Evolutionary conservation across 2,888 invertebrate species (phyloP), one percentile per base, ranked within the genome.

Genomic region (Actias luna): DNA sequence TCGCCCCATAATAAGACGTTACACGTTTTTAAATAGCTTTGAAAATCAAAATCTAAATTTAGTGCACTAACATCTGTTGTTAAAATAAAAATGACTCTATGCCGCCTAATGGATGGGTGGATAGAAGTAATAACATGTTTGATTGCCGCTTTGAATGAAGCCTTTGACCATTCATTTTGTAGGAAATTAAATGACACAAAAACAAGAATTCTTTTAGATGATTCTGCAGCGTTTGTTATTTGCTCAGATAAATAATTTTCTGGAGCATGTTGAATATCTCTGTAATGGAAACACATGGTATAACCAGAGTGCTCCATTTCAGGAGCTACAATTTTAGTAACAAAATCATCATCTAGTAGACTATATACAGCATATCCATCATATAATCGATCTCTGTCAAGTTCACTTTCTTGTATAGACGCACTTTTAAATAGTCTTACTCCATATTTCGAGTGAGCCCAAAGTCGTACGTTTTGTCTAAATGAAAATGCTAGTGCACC

Each of bases 331-430:
- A 93, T 95, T 93, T 88, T 95, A 80, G 87, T 95, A 87, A 94
- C 94, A 82, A 93, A 95, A 93, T 93, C 95, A 86, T 93, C 96
- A 93, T 97, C 97, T 75, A 96, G 94, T 77, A 95, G 95, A 88
- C 96, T 96, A 92, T 98, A 98, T 60, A 97, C 95, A 80, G 98
- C 94, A 87, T 98, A 98, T 67, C 97, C 97, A 88, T 98, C 98
- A 87, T 96, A 97, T 62, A 96, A 92, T 71, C 96, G 94, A 78
- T 96, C 95, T 72, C 93, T 88, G 78, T 94, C 93, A 33, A 94
- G 83, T 76, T 94, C 93, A 82, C 93, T 93, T 72, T 93, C 93
- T 74, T 93, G 92, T 65, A 93, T 89, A 66, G 93, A 90, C 72
- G 90, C 87, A 83, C 94, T 94, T 88, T 95, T 95, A 79, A 96